Percentiles rank a stretch among this genome's conserved stretches.
phyloP scores from a whole-genome alignment of 2,888 invertebrate species.

The Lordiphosa fenestrarum region DNA sequence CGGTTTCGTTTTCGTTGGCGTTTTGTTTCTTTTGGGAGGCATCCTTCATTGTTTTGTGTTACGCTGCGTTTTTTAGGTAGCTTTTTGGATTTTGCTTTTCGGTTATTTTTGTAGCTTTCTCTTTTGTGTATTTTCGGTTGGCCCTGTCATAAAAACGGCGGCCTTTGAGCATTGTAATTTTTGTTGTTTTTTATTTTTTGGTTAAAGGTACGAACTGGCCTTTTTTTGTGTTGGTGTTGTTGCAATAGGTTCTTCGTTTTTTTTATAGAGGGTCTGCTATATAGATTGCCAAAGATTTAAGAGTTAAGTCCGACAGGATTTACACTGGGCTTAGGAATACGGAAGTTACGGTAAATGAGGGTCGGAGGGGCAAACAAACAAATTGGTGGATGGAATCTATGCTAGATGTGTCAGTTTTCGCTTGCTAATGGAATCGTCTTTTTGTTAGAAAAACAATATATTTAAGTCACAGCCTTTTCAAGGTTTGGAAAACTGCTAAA shows the following conservation, averaged over 20 bases:
- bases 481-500: no score
- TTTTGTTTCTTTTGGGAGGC: slow-evolving; percentile 30
- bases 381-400: neutral
- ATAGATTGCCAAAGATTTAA: slow-evolving; percentile 13
- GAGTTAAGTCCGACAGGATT: slow-evolving; percentile 29
- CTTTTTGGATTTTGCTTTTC: slow-evolving; percentile 31
- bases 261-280: slow-evolving; percentile 14
- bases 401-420: no score
- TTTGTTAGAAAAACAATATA: no score
- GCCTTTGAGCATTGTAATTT: slow-evolving; percentile 50
- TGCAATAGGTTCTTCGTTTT: slow-evolving; percentile 3
- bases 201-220: slow-evolving; percentile 23
- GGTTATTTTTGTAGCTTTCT: slow-evolving; percentile 49
- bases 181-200: slow-evolving; percentile 36
- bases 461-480: no score
- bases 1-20: slow-evolving; percentile 31
- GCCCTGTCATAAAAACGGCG: slow-evolving; percentile 53
- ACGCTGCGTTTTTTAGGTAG: slow-evolving; percentile 29
- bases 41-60: slow-evolving; percentile 60
- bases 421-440: no score
- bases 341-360: slow-evolving; percentile 5
- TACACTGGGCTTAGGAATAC: slow-evolving; percentile 6
- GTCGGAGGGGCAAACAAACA: slow-evolving; percentile 1
- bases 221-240: slow-evolving; percentile 4
- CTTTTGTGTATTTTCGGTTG: slow-evolving; percentile 26